Base-by-base conservation (phyloP, 1,140 invertebrate genomes). In the Drosophila chauvacae region DNA sequence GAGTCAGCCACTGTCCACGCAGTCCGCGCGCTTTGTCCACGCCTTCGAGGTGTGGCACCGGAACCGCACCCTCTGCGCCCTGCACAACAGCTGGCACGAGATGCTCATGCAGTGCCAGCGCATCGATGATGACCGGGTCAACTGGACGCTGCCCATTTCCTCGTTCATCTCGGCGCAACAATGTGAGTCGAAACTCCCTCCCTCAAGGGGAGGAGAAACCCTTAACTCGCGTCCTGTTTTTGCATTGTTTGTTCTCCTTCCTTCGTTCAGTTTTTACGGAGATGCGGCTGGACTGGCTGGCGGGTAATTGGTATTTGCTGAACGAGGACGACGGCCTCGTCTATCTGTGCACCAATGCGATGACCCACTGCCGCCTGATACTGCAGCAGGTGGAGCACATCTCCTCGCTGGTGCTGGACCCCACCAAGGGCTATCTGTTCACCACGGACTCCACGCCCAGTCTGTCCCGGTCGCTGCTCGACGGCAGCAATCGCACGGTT, bases 381-480 rank as follows among this genome's bases (percentile, higher is more conserved):
- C 93, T 98, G 26, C 93, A 98, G 64, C 95, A 96, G 84, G 93
- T 95, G 61, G 93, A 94, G 80, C 96, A 53, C 3, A 30, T 70
- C 96, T 91, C 96, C 96, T 96, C 96, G 4, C 93, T 98, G 72
- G 97, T 96, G 18, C 90, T 98, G 16, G 97, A 98, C 94, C 97
- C 97, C 4, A 94, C 94, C 3, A 94, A 94, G 85, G 97, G 96
- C 94, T 95, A 94, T 68, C 95, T 97, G 93, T 97, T 96, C 93
- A 96, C 96, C 91, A 95, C 95, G n/a, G 95, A 95, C 87, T 96
- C 96, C 95, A 95, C 95, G 53, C 94, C 96, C 7, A 94, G 93
- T 80, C 88, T 97, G 73, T 94, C 95, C 77, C 93, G 95, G 57
- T 94, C 95, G 3, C 72, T 90, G 58, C 93, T 96, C 69, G 95